Evolutionary conservation across 2,888 invertebrate species (phyloP).

Genomic region (Bibio marci): DNA sequence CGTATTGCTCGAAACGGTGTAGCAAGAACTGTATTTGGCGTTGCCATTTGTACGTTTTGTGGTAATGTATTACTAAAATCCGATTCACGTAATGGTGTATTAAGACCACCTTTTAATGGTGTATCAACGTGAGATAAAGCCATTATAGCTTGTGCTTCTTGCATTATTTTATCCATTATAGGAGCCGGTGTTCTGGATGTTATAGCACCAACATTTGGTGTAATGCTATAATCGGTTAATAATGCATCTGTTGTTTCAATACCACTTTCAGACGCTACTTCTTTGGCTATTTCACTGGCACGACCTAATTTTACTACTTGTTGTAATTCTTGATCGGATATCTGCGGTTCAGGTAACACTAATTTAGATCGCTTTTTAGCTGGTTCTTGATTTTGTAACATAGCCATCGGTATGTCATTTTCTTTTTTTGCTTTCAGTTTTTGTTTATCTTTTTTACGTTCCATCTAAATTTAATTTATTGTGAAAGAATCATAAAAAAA

Average conservation of each 20-base stretch:
- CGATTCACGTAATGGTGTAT: constrained; percentile 79
- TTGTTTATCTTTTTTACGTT: constrained; percentile 86
- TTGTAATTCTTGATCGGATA: constrained; percentile 67
- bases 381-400: constrained; percentile 77
- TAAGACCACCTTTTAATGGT: constrained; percentile 87
- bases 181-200: constrained; percentile 78
- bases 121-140: constrained; percentile 96
- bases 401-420: constrained; percentile 82
- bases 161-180: constrained; percentile 63
- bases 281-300: constrained; percentile 79
- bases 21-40: constrained; percentile 81
- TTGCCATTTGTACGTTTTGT: constrained; percentile 48
- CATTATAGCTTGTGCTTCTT: constrained; percentile 98
- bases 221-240: constrained; percentile 77
- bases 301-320: constrained; percentile 86
- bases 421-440: constrained; percentile 92
- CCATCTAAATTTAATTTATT: constrained; percentile 32
- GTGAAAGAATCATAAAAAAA: constrained; percentile 22
- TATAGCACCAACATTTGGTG: constrained; percentile 47
- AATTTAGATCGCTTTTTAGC: constrained; percentile 86
- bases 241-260: constrained; percentile 67
- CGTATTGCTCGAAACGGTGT: constrained; percentile 66
- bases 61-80: constrained; percentile 79
- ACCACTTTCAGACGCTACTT: constrained; percentile 64
- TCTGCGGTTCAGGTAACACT: constrained; percentile 91